Conservation (phyloP, 2,113 vertebrate species). For the Struthio camelus region DNA sequence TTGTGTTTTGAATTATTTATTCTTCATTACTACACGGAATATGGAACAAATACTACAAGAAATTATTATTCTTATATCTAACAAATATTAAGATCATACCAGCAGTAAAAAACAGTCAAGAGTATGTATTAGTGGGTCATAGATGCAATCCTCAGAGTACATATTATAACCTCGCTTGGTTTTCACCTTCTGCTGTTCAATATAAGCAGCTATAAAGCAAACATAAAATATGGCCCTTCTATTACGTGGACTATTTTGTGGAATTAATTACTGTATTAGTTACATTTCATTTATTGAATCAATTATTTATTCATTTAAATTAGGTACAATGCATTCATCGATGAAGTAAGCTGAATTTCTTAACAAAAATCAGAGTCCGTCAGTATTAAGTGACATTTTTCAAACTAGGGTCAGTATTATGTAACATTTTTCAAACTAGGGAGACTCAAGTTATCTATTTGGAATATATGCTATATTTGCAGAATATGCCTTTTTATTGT, state of each 20-base stretch:
- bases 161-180: background rate
- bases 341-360: background rate
- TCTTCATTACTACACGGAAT: background rate
- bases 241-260: background rate
- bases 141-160: background rate
- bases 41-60: background rate
- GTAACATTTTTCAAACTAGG: background rate
- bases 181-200: background rate
- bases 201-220: background rate
- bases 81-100: background rate
- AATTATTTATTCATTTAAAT: background rate
- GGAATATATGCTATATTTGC: background rate
- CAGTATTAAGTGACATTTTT: background rate
- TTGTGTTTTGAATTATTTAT: background rate
- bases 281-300: background rate
- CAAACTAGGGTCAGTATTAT: background rate
- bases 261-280: background rate
- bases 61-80: background rate
- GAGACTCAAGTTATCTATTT: background rate
- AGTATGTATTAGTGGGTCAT: background rate
- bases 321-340: background rate
- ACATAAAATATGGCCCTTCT: background rate
- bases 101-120: background rate
- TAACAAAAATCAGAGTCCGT: background rate
- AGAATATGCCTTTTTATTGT: background rate